Percentiles rank a stretch among this genome's conserved stretches.
phyloP scores from a whole-genome alignment of 2,113 vertebrate species.

The Poecilia latipinna region DNA sequence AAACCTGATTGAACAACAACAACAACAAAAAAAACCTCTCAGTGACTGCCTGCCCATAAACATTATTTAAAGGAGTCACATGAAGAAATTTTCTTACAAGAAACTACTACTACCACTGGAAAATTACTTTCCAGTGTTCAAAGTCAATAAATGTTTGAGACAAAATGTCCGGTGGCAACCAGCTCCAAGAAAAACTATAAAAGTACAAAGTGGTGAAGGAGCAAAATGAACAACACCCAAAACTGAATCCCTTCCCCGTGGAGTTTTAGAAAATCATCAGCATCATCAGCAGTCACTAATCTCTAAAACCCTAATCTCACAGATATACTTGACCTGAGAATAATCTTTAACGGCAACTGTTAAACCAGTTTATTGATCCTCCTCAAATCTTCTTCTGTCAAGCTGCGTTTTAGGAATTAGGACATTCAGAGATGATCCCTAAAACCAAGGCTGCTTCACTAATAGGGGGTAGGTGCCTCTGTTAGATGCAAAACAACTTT shows the following conservation, averaged over 20 bases:
- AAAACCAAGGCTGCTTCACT: neutral
- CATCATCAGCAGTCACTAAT: neutral
- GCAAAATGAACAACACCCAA: neutral
- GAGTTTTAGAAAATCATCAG: neutral
- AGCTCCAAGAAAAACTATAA: too few relatives aligned
- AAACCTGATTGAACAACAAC: too few relatives aligned
- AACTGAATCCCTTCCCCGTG: neutral
- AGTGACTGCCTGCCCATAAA: too few relatives aligned
- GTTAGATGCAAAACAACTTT: neutral
- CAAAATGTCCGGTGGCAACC: too few relatives aligned
- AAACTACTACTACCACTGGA: too few relatives aligned
- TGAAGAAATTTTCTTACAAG: too few relatives aligned
- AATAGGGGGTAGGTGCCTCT: neutral
- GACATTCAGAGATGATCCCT: neutral
- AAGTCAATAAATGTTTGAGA: too few relatives aligned
- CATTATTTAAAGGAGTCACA: too few relatives aligned
- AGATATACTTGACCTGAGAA: neutral
- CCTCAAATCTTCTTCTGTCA: neutral
- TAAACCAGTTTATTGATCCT: neutral
- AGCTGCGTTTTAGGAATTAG: neutral
- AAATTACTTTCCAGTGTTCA: too few relatives aligned
- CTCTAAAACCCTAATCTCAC: neutral
- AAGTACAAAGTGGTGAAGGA: too few relatives aligned
- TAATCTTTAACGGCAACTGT: neutral
- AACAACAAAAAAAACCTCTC: too few relatives aligned